Percentiles rank a stretch among this genome's conserved stretches.
Evolutionary conservation across 2,888 invertebrate species (phyloP).

Genomic region (Thecocarcelia acutangulata): DNA sequence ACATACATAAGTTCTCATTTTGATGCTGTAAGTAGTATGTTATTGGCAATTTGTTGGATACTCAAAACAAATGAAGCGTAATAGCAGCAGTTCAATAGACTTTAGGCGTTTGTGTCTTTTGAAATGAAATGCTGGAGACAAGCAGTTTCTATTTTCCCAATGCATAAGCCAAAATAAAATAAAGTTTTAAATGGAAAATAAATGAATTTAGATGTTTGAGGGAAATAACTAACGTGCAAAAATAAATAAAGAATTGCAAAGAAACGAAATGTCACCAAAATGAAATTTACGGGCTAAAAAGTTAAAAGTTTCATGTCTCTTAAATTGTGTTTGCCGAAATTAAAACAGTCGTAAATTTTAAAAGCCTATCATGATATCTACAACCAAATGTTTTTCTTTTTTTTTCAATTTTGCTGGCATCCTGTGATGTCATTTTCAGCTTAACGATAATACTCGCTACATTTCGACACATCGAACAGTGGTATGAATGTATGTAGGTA

Average conservation of each 20-base stretch:
- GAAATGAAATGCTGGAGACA: constrained; percentile 34
- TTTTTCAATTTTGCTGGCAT: constrained; percentile 38
- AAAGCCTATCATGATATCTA: constrained; percentile 51
- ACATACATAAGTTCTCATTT: constrained; percentile 13
- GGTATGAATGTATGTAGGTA: neutral
- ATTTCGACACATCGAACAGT: constrained; percentile 19
- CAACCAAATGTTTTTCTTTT: constrained; percentile 3
- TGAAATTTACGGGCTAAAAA: constrained; percentile 62
- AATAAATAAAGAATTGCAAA: constrained; percentile 19
- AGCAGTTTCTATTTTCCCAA: constrained; percentile 28
- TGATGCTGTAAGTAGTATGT: constrained; percentile 54
- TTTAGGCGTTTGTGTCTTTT: constrained; percentile 45
- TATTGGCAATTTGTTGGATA: constrained; percentile 64
- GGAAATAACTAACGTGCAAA: constrained; percentile 27
- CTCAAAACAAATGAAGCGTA: constrained; percentile 75
- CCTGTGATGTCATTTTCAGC: constrained; percentile 47
- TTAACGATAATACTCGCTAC: constrained; percentile 32
- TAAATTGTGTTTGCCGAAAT: constrained; percentile 61
- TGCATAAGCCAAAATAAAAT: constrained; percentile 23
- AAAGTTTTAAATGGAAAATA: constrained; percentile 36
- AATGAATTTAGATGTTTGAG: constrained; percentile 35
- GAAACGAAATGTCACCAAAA: constrained; percentile 33
- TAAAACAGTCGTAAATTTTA: constrained; percentile 64
- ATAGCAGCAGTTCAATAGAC: constrained; percentile 78
- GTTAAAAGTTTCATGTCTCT: constrained; percentile 62